Percentiles rank a stretch among this genome's conserved stretches.
Conservation (phyloP, 2,113 vertebrate species). For the Albula goreensis region DNA sequence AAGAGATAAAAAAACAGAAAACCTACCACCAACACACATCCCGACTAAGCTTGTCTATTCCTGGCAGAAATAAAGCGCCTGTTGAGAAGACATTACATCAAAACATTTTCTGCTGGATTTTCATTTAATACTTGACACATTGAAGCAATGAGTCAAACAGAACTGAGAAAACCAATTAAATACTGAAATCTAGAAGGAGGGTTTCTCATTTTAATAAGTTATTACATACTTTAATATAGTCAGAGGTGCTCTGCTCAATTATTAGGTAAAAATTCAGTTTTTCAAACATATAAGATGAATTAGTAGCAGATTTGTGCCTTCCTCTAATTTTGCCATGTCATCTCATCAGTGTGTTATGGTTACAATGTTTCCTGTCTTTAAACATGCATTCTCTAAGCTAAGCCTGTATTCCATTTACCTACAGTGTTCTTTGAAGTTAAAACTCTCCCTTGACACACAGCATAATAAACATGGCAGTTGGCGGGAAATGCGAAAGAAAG, state of each 20-base stretch:
- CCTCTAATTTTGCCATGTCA: background rate
- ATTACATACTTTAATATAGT: background rate
- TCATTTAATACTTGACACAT: background rate
- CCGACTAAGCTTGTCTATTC: background rate
- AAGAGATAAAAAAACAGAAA: background rate
- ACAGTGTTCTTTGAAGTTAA: background rate
- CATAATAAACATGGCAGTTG: no score
- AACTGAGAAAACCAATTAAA: background rate
- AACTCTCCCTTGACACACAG: background rate
- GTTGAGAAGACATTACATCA: background rate
- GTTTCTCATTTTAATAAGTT: background rate
- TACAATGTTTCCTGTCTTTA: background rate
- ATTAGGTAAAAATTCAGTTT: no score
- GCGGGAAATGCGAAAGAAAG: background rate
- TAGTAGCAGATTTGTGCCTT: conserved; percentile 19
- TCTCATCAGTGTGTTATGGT: background rate
- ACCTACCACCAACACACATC: background rate
- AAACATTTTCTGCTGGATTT: background rate
- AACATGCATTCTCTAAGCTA: background rate
- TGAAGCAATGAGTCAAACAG: background rate
- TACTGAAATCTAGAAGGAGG: background rate
- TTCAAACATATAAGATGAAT: background rate
- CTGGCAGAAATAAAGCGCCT: background rate
- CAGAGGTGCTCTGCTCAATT: conserved; percentile 22
- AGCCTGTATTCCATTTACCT: background rate